Base-by-base conservation (phyloP, 2,888 invertebrate species). In the Acleris sparsana region DNA sequence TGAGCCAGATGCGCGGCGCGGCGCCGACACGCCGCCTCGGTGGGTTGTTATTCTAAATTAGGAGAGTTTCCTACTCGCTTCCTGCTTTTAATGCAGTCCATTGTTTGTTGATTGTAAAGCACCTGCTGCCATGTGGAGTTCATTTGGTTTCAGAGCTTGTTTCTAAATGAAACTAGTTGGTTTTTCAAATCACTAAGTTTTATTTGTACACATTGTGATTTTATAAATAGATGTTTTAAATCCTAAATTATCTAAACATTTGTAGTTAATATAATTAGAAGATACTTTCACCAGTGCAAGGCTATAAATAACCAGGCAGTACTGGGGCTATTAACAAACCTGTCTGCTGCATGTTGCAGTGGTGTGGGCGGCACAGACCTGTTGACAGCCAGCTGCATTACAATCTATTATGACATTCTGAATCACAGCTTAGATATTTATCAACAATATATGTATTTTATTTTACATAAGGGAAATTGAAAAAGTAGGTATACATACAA, bases 21-120 rank as follows among this genome's bases (percentile, higher is more conserved):
- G 56, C 53, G 44, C 43, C 46, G 17, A 22, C 20, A 20, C 17
- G 17, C 46, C 63, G 63, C 7, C 63, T n/a, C 58, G 58, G 43
- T 46, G 29, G 51, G 25, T 64, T 59, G 59, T 64, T 53, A 59
- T 53, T 64, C 63, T 64, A 59, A 48, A 64, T 59, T 59, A 48
- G 59, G 63, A 59, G 59, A 59, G 53, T 58, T 64, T 64, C 53
- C 63, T 63, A 58, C 18, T 44, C 63, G 59, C 59, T 64, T 59
- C 63, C 63, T 53, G 13, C 48, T 53, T 48, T 6, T 25, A 64
- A 48, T 53, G 48, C 48, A 53, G 17, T 59, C 58, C 39, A 53
- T 48, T 64, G 53, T 53, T 64, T 59, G 59, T 64, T 59, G 39
- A 59, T 48, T 53, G 7, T 18, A 18, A 0, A 18, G 53, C 53